phyloP scores from a whole-genome alignment of 2,888 invertebrate species.

The Nemotelus pantherinus region DNA sequence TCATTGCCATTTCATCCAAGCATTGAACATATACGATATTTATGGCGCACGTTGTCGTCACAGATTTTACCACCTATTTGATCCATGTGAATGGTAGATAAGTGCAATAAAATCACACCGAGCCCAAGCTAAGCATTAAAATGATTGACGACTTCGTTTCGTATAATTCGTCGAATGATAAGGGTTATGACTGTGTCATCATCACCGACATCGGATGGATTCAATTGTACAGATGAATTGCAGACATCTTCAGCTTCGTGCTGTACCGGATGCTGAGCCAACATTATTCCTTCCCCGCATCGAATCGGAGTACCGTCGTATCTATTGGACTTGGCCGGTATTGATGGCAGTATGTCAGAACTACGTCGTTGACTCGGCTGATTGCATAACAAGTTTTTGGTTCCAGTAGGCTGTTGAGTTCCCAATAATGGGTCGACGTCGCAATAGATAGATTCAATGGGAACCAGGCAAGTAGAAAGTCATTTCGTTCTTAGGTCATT shows the following conservation, averaged over 20 bases:
- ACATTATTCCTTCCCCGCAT: neutral
- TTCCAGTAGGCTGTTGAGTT: neutral
- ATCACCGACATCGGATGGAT: neutral
- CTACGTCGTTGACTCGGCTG: neutral
- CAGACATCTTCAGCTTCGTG: neutral
- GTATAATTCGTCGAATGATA: neutral
- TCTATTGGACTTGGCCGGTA: neutral
- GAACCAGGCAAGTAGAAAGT: neutral
- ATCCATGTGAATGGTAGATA: neutral
- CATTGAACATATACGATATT: no score
- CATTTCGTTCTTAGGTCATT: neutral
- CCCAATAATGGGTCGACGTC: neutral
- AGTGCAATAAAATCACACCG: no score
- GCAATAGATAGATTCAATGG: no score
- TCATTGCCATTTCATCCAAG: no score
- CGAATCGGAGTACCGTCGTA: neutral
- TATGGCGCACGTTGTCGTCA: no score
- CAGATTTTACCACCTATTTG: neutral
- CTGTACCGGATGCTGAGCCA: neutral
- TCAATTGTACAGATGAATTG: neutral
- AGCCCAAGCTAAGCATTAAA: neutral
- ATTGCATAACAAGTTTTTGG: slow-evolving; percentile 11
- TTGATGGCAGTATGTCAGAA: slow-evolving; percentile 10
- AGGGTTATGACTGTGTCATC: slow-evolving; percentile 3
- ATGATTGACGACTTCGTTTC: slow-evolving; percentile 9